Base-by-base conservation (phyloP, 2,113 vertebrate genomes). In the Lota lota region DNA sequence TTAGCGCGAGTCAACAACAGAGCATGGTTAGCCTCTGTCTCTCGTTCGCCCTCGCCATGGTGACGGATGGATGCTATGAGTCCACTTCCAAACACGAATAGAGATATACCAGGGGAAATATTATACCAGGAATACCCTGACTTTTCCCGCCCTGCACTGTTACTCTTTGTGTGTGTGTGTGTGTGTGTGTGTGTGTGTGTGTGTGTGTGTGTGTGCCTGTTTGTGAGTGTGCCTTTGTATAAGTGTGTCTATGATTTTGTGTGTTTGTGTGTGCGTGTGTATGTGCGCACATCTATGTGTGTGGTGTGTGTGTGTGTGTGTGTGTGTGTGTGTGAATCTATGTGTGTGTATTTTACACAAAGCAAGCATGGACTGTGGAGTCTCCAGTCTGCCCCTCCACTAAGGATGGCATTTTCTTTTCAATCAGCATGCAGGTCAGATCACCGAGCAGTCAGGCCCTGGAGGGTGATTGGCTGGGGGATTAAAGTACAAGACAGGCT, bases 1-100 rank as follows among this genome's bases (percentile, higher is more conserved):
- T 90, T 86, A 90, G 85, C 33, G 57, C 78, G 76, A 75, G 89
- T 90, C 86, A 90, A 89, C 88, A 89, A 14, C 61, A 66, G 79
- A 70, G 73, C 66, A 68, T n/a, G 50, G 57, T 14, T 51, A 79
- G 74, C 66, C 73, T n/a, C 74, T 51, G 68, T 53, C 66, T 78
- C 64, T 77, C 63, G 40, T 87, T 74, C 70, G 74, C 62, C 62
- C 36, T 56, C 66, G 68, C 87, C 84, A 85, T 90, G 80, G 85
- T 80, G 68, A 88, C 88, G 61, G 53, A 4, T 51, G 17, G 22
- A 69, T 74, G 77, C 69, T 36, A 64, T 72, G 70, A 79, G 67
- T 72, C 50, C 24, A 10, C 12, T 28, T 22, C 51, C 51, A 4
- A 22, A 22, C 67, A 19, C 50, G 33, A 66, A 63, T 53, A 1